Evolutionary conservation across 2,797 vertebrate genomes (phyloP).

Genomic region (Somateria mollissima): DNA sequence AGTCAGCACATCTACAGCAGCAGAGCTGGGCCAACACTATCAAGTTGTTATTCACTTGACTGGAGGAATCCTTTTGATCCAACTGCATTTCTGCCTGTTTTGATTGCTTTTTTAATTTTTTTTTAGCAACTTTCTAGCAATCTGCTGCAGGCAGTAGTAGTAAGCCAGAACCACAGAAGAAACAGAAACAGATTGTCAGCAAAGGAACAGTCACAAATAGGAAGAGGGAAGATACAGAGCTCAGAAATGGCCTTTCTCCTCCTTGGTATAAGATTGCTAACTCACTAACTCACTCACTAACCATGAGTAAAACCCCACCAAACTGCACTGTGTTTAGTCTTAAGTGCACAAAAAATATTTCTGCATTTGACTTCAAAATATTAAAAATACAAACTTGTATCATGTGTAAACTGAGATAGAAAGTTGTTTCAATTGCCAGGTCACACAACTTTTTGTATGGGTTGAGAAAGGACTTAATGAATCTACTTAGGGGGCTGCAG

Average conservation of each 20-base stretch:
- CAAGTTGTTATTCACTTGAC: not conserved
- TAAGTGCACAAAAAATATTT: not conserved
- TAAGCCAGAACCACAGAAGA: not conserved
- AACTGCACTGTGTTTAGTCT: not conserved
- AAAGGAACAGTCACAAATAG: not conserved
- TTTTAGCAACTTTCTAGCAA: not conserved
- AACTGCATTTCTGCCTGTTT: not conserved
- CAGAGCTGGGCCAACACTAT: not conserved
- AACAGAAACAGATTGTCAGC: not conserved
- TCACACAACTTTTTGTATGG: not conserved
- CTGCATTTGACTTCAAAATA: not conserved
- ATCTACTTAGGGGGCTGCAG: not conserved
- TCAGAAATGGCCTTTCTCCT: not conserved
- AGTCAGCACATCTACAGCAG: not conserved
- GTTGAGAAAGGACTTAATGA: not conserved
- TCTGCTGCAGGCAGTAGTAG: not conserved
- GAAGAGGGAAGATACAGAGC: not conserved
- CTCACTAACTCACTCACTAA: too few relatives aligned
- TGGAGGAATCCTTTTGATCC: not conserved
- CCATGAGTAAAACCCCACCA: not conserved
- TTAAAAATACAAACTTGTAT: not conserved
- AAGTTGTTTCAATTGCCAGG: not conserved
- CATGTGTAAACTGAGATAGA: not conserved
- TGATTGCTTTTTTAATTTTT: not conserved
- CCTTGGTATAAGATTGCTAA: not conserved